Base-by-base conservation (phyloP, 2,113 vertebrate species). In the Ochotona princeps region DNA sequence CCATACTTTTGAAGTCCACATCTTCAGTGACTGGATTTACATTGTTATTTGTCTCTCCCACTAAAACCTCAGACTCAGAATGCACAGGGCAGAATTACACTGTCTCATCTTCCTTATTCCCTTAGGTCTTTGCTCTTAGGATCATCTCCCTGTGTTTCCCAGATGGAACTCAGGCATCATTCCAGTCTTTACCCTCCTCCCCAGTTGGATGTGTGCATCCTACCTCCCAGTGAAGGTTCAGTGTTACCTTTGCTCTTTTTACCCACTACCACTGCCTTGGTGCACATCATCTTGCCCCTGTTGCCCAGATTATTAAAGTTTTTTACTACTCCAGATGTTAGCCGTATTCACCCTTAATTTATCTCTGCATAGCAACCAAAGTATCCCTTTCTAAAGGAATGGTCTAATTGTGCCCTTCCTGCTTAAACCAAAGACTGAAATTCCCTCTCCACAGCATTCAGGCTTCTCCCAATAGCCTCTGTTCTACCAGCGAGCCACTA, bases 121-220 rank as follows among this genome's bases (percentile, higher is more conserved):
- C 73, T 23, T 15, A n/a, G n/a, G n/a, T 91, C 38, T 74, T 70
- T 92, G 76, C 65, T 72, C 26, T 82, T 89, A 63, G 49, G 35
- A 30, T 26, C 15, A 0, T 85, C 67, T 95, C 47, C 35, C 47
- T 38, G 7, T 38, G 66, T 72, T 80, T 89, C 57, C 26, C 38
- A 82, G 89, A 73, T 20, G 81, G 67, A 57, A 88, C 28, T 78
- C 14, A 26, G 54, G 38, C n/a, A 25, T 57, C 54, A 18, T 79
- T 32, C 65, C 73, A 15, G 30, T 87, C 35, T 38, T 83, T 6
- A 10, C 65, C 44, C n/a, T 90, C 25, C 25, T 73, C 30, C 66
- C 38, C 7, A 20, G 18, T 66, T 49, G 79, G 7, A 25, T 78
- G 7, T 72, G 20, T 92, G 80, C 47, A 54, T 66, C 11, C 18